These are phyloP conservation scores for Parnassius mnemosyne DNA, from an alignment of 2,888 invertebrate genomes.

Conservation along the genomic window DNA sequence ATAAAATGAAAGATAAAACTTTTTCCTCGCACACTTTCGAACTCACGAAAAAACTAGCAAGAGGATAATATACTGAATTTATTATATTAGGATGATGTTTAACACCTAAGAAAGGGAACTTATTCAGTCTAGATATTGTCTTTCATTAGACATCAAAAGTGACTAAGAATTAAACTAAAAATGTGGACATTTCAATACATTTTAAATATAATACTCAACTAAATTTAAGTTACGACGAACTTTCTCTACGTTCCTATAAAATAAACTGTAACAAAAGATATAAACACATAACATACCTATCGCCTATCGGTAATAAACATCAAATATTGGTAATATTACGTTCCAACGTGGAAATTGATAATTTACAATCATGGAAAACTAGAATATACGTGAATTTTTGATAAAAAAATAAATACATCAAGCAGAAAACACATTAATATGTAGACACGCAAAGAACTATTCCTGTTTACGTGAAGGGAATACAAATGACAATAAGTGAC, in stretches of 20 bases:
- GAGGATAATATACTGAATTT: constrained; percentile 27
- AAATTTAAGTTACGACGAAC: constrained; percentile 57
- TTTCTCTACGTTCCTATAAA: constrained; percentile 55
- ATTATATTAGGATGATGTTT: constrained; percentile 33
- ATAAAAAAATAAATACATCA: no score
- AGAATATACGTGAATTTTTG: no score
- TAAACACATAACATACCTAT: constrained; percentile 5
- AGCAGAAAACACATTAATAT: no score
- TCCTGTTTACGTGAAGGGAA: neutral
- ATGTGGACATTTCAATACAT: constrained; percentile 52
- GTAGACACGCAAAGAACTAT: neutral
- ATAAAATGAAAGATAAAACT: constrained; percentile 53
- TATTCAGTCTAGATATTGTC: constrained; percentile 77
- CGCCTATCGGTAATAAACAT: neutral
- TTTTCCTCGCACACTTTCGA: constrained; percentile 19
- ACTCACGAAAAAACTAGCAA: constrained; percentile 38
- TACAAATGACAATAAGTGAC: neutral
- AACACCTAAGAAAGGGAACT: constrained; percentile 60
- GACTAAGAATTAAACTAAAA: constrained; percentile 57
- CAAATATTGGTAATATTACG: constrained; percentile 1
- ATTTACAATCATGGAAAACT: no score
- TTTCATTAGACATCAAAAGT: constrained; percentile 68
- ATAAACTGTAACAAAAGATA: constrained; percentile 5
- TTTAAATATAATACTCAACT: constrained; percentile 63
- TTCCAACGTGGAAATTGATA: neutral